These are phyloP conservation scores for Meiosimyza platycephala DNA, from an alignment of 2,888 invertebrate genomes.

Conservation along the genomic window DNA sequence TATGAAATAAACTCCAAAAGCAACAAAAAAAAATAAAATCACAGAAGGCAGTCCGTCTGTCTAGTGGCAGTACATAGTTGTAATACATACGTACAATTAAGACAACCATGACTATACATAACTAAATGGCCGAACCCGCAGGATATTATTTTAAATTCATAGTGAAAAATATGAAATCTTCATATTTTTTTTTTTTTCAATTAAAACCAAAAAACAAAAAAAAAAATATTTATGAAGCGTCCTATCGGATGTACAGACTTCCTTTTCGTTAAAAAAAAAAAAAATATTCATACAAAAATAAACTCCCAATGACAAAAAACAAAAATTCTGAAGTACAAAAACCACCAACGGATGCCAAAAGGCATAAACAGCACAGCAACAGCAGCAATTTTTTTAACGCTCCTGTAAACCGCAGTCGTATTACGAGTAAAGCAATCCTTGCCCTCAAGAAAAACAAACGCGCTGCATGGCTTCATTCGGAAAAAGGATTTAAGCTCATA, in stretches of 20 bases:
- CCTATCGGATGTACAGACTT: conserved; percentile 3
- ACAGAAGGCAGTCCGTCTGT: too few species aligned
- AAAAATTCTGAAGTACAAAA: background rate
- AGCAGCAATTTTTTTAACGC: conserved; percentile 3
- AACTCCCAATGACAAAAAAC: background rate
- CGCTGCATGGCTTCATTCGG: conserved; percentile 38
- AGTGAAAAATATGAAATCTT: conserved; percentile 9
- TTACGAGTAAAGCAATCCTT: conserved; percentile 3
- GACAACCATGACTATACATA: background rate
- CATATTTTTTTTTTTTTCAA: background rate
- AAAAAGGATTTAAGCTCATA: conserved; percentile 28
- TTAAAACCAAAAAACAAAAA: background rate
- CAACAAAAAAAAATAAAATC: background rate
- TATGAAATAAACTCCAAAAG: background rate
- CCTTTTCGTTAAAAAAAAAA: conserved; percentile 3
- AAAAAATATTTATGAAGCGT: background rate
- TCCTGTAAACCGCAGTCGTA: conserved; percentile 7
- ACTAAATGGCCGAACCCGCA: background rate
- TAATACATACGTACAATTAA: background rate
- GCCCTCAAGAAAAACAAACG: conserved; percentile 8
- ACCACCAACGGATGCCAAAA: conserved; percentile 6
- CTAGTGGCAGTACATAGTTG: background rate
- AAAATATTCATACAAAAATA: background rate
- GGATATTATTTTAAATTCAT: conserved; percentile 21
- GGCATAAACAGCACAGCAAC: background rate